Evolutionary conservation across 2,113 vertebrate genomes (phyloP).

Genomic region (Petaurus breviceps): DNA sequence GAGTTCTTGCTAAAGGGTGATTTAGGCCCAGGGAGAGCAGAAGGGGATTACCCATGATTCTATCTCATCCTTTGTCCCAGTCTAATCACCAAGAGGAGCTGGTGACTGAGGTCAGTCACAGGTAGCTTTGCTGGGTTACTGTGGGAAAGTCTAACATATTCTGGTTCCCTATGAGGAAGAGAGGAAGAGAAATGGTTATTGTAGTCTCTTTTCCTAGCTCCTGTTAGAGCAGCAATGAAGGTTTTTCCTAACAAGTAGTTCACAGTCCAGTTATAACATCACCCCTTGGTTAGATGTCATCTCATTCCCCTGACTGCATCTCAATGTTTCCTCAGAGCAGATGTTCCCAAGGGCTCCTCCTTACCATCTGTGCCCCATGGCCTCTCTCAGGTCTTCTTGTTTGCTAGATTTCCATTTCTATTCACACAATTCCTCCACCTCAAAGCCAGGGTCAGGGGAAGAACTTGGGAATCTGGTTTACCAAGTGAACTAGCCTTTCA

Average conservation of each 20-base stretch:
- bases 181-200: background rate
- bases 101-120: background rate
- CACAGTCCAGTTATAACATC: background rate
- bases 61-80: background rate
- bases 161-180: too few relatives aligned
- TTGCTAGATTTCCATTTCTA: background rate
- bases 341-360: too few relatives aligned
- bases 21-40: background rate
- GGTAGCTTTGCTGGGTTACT: background rate
- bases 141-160: background rate
- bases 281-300: too few relatives aligned
- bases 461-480: background rate
- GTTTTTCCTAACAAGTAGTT: background rate
- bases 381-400: background rate
- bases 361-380: background rate
- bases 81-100: background rate
- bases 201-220: background rate
- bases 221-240: background rate
- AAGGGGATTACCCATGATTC: background rate
- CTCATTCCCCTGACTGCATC: background rate
- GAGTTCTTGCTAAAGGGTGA: background rate
- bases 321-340: background rate
- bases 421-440: background rate
- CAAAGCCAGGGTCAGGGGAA: background rate
- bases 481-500: background rate